Percentiles rank a stretch among this genome's conserved stretches.
phyloP scores from a whole-genome alignment of 2,888 invertebrate species.

The Salticus scenicus region DNA sequence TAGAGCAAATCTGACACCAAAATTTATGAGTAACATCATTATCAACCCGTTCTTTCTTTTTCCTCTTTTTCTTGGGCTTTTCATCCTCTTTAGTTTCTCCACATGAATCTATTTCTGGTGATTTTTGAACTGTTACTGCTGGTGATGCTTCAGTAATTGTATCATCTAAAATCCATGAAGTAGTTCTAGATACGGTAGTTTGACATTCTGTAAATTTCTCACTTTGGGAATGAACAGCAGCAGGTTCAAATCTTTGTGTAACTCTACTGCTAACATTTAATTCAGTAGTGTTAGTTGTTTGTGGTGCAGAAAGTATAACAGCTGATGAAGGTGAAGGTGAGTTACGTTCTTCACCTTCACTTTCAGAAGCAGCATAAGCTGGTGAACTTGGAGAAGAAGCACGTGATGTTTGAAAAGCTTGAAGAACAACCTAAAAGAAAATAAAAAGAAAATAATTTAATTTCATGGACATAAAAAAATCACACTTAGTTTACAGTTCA shows the following conservation, averaged over 20 bases:
- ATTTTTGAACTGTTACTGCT: constrained; percentile 39
- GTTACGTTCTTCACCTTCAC: constrained; percentile 37
- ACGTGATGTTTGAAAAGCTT: constrained; percentile 59
- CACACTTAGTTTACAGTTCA: too few species aligned
- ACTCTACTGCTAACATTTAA: constrained; percentile 42
- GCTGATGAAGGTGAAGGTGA: constrained; percentile 28
- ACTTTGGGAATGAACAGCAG: constrained; percentile 40
- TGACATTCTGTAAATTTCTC: constrained; percentile 59
- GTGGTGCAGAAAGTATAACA: constrained; percentile 53
- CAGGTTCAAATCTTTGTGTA: constrained; percentile 52
- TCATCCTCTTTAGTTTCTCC: constrained; percentile 42
- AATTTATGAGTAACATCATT: constrained; percentile 55
- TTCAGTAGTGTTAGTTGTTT: constrained; percentile 51
- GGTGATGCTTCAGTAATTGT: constrained; percentile 46
- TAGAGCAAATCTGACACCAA: constrained; percentile 69
- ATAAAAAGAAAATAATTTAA: background rate
- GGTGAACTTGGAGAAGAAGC: constrained; percentile 38
- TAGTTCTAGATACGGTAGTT: constrained; percentile 51
- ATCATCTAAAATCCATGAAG: constrained; percentile 58
- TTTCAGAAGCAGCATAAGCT: constrained; percentile 35
- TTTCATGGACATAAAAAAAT: too few species aligned
- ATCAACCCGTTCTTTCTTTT: constrained; percentile 37
- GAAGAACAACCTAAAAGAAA: constrained; percentile 28
- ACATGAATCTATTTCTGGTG: constrained; percentile 50
- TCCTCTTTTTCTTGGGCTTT: constrained; percentile 53